Conservation (phyloP, 2,888 invertebrate genomes). For the Caenorhabditis angaria region DNA sequence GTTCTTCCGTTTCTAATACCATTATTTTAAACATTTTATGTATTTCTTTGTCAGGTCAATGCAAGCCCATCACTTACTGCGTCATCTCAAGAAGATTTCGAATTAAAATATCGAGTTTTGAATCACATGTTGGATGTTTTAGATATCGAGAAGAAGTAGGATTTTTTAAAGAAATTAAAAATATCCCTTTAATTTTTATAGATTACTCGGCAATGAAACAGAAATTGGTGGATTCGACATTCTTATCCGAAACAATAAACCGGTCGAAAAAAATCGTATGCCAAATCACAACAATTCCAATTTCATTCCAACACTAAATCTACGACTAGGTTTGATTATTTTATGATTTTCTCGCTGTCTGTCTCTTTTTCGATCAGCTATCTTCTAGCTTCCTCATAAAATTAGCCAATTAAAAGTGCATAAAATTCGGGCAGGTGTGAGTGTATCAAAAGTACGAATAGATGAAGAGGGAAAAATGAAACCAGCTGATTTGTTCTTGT, state of each 20-base stretch:
- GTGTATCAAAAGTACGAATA: neutral
- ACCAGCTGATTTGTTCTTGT: no score
- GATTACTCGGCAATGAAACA: conserved; percentile 76
- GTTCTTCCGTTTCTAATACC: no score
- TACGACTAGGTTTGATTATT: conserved; percentile 47
- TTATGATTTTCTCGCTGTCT: no score
- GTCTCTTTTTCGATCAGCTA: no score
- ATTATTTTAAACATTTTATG: conserved; percentile 8
- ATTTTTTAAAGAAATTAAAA: conserved; percentile 3
- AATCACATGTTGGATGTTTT: conserved; percentile 78
- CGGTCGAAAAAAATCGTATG: conserved; percentile 44
- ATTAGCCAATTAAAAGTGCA: conserved; percentile 1
- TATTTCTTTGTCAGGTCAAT: conserved; percentile 75
- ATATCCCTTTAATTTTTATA: conserved; percentile 47
- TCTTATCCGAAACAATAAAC: conserved; percentile 75
- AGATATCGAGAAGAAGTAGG: conserved; percentile 76
- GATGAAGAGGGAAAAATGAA: neutral
- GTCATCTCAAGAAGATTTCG: conserved; percentile 77
- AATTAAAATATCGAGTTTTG: conserved; percentile 77
- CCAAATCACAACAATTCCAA: conserved; percentile 26
- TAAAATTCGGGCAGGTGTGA: neutral
- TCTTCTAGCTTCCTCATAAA: neutral
- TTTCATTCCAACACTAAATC: conserved; percentile 48
- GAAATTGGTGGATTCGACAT: conserved; percentile 78
- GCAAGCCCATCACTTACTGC: conserved; percentile 77